These are phyloP conservation scores for Cariama cristata DNA, from an alignment of 2,113 vertebrate genomes.

Conservation along the genomic window DNA sequence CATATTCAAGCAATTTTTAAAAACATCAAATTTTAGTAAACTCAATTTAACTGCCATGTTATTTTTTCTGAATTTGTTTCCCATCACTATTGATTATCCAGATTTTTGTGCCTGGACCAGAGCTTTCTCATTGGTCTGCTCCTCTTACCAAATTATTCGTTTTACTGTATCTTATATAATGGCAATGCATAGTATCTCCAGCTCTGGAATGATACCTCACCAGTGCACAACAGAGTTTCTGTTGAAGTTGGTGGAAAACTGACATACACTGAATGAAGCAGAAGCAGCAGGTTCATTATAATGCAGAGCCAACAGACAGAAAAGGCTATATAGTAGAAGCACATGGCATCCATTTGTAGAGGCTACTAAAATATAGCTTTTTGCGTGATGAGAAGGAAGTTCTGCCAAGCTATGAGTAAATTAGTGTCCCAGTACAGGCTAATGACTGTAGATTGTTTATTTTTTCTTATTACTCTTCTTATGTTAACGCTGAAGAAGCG, in stretches of 20 bases:
- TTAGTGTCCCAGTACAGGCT: neutral
- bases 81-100: neutral
- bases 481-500: neutral
- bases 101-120: neutral
- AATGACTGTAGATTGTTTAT: neutral
- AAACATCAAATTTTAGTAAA: neutral
- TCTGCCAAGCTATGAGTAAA: neutral
- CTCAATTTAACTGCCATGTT: neutral
- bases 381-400: neutral
- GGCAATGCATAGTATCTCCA: neutral
- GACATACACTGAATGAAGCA: neutral
- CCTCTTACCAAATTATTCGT: neutral
- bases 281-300: neutral
- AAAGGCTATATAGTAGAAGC: neutral
- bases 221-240: neutral
- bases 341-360: neutral
- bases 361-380: neutral
- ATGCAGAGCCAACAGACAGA: neutral
- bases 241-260: neutral
- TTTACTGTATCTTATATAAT: neutral
- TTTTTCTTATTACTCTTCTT: neutral
- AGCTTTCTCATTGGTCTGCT: neutral
- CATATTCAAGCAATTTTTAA: neutral
- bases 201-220: neutral
- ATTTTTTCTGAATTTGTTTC: neutral